Base-by-base conservation (phyloP, 2,888 invertebrate species). In the Chesias legatella region DNA sequence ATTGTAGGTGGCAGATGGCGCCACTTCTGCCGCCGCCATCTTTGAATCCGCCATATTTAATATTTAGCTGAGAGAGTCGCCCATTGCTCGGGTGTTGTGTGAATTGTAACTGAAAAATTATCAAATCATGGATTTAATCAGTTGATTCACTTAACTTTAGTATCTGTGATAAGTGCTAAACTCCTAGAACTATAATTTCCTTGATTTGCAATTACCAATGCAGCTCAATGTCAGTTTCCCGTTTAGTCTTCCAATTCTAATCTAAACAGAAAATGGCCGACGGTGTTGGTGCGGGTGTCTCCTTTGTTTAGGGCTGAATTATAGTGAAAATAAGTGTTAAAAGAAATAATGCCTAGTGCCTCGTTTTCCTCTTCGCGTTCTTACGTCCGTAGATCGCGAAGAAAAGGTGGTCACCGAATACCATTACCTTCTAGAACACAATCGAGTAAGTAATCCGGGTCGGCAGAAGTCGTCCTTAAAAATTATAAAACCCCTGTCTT, bases 291-390 rank as follows among this genome's bases (percentile, higher is more conserved):
- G 92, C 91, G 91, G 91, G 91, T 92, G 91, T 92, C 91, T 93
- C 91, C 93, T 94, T 94, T 94, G 93, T 94, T 93, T 93, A 92
- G 91, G 76, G 83, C 85, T 83, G 81, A 80, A 84, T 88, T 89
- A 58, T 79, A 79, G 82, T 83, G 86, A 83, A 83, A 80, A 79
- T 88, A 85, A 88, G 83, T 80, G 79, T 60, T 72, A 76, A 76
- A 78, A 88, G 85, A 86, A 88, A 94, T 92, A 90, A 95, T 96
- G 96, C 96, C 96, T 91, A 96, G 96, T 92, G 96, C 96, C 90
- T 96, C 96, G 85, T 95, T 96, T 90, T 95, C 95, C 81, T 95
- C 95, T 89, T 94, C 95, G 88, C 93, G 95, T 91, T 94, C 95
- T 89, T 95, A 95, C 90, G 94, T 95, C 76, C 93, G 96, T 88